phyloP scores from a whole-genome alignment of 37 sponge, comb jelly and placozoan genomes.

The Diacarnus erythraeanus region DNA sequence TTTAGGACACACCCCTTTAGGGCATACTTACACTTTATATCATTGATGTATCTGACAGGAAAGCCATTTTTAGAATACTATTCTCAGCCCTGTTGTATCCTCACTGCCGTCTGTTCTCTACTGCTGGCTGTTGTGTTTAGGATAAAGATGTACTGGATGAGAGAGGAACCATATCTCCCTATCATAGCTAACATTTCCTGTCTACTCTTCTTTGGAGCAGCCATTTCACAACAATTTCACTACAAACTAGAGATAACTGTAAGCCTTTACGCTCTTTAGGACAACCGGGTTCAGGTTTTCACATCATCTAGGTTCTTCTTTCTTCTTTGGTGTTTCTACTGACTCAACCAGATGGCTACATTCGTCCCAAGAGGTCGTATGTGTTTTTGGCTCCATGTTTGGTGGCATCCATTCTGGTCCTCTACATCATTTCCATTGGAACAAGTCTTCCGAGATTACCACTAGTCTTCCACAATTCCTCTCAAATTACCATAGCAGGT shows the following conservation, averaged over 20 bases:
- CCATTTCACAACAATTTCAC: constrained; percentile 39
- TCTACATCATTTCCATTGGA: constrained; percentile 13
- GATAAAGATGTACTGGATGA: constrained; percentile 26
- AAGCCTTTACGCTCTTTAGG: no score
- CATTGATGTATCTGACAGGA: no score
- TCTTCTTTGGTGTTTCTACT: constrained; percentile 41
- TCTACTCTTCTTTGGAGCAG: constrained; percentile 32
- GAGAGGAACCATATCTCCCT: constrained; percentile 45
- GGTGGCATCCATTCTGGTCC: constrained; percentile 16
- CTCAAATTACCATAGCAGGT: constrained; percentile 12
- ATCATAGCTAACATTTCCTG: constrained; percentile 40
- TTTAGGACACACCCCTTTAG: background rate
- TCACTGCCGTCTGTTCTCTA: background rate
- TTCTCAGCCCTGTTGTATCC: constrained; percentile 17
- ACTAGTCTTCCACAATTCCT: background rate
- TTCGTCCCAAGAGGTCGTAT: constrained; percentile 20
- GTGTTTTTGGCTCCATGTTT: constrained; percentile 49
- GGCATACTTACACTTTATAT: no score
- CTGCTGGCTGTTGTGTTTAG: constrained; percentile 10
- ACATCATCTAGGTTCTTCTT: constrained; percentile 25
- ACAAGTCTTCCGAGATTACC: background rate
- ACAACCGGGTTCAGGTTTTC: no score
- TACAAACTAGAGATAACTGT: constrained; percentile 37
- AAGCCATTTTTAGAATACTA: background rate
- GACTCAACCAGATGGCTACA: constrained; percentile 39